These are phyloP conservation scores for Drosophila nikananu DNA, from an alignment of 1,140 invertebrate genomes.

Conservation along the genomic window DNA sequence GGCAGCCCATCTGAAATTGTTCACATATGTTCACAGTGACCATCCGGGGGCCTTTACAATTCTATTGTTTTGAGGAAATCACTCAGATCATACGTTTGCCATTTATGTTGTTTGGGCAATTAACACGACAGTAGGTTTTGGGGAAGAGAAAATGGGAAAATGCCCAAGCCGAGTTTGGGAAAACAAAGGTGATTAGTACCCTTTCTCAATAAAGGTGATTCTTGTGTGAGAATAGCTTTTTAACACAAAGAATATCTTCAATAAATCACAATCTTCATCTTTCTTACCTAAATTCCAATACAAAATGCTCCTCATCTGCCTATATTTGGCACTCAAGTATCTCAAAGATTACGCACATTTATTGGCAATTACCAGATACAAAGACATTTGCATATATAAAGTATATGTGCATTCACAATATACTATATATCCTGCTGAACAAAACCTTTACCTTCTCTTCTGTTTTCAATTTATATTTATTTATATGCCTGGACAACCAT, in stretches of 20 bases:
- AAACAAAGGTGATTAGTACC: not conserved
- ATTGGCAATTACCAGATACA: conserved; percentile 43
- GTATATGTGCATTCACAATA: not conserved
- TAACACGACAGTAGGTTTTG: conserved; percentile 23
- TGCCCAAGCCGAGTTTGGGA: not conserved
- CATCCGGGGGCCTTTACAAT: conserved; percentile 23
- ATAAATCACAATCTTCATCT: not conserved
- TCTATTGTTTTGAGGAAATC: conserved; percentile 11
- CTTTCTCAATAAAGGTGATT: not conserved
- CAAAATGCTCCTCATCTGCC: not conserved
- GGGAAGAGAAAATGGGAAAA: not conserved
- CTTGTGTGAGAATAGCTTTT: not conserved
- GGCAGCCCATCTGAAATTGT: conserved; percentile 18
- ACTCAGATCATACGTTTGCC: conserved; percentile 12
- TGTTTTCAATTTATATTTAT: conserved; percentile 61
- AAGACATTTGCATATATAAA: conserved; percentile 31
- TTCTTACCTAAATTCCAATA: not conserved
- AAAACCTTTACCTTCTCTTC: conserved; percentile 25
- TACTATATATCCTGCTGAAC: not conserved
- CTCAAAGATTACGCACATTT: conserved; percentile 20
- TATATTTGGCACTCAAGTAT: not conserved
- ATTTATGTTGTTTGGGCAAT: conserved; percentile 57
- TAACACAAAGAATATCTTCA: no score
- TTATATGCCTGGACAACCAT: conserved; percentile 44
- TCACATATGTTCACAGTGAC: conserved; percentile 23